A percentile compares a stretch with the other conserved stretches of the same genome.
Evolutionary conservation across 2,113 vertebrate genomes (phyloP).

Genomic region (Oriolus oriolus): DNA sequence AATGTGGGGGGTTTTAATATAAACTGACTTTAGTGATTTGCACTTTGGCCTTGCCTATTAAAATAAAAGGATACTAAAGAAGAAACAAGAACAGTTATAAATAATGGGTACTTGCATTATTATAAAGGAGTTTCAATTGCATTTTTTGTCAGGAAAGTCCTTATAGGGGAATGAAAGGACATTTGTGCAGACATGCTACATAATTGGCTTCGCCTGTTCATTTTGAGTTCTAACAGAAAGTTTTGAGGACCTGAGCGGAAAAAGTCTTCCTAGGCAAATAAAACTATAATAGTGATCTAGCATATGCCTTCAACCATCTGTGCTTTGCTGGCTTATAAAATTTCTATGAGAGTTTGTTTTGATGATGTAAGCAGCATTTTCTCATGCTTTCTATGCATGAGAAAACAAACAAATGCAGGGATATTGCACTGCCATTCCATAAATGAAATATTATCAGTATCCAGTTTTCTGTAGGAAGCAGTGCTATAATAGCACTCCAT

Average conservation of each 20-base stretch:
- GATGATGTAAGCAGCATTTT: slow-evolving; percentile 45
- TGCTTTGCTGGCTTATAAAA: slow-evolving; percentile 42
- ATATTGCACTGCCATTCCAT: background rate
- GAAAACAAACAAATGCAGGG: background rate
- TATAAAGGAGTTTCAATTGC: background rate
- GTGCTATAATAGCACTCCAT: background rate
- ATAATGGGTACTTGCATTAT: background rate
- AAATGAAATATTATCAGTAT: background rate
- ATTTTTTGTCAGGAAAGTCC: background rate
- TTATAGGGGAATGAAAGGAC: background rate
- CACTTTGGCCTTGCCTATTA: background rate
- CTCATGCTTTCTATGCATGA: background rate
- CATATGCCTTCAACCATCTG: slow-evolving; percentile 35
- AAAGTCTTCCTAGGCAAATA: background rate
- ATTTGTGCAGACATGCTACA: background rate
- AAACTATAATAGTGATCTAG: background rate
- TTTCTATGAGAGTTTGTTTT: slow-evolving; percentile 30
- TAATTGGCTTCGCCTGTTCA: background rate
- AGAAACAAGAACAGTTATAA: background rate
- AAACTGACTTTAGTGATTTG: background rate
- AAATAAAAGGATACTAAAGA: background rate
- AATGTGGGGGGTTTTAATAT: fast-evolving
- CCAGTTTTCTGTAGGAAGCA: slow-evolving; percentile 19
- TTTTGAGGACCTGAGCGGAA: background rate
- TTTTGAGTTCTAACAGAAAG: background rate